Evolutionary conservation across 2,888 invertebrate genomes (phyloP).

Genomic region (Ctenicera cuprea): DNA sequence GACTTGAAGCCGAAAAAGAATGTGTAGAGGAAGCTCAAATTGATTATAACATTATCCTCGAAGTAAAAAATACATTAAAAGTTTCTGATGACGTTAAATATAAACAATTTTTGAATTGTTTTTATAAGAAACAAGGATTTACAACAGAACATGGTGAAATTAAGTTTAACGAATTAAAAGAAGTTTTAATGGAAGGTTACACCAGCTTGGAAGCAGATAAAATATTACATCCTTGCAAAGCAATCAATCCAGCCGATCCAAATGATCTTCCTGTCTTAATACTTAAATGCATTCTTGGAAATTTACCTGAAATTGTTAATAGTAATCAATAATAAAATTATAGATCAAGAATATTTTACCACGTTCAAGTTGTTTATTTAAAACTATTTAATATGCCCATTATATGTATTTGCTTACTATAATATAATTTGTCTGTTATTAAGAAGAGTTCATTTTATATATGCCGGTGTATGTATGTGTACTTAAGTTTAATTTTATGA

Average conservation of each 20-base stretch:
- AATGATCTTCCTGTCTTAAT: not conserved
- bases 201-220: not conserved
- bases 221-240: not conserved
- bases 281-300: not conserved
- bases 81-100: constrained; percentile 59
- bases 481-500: too few relatives aligned
- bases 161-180: constrained; percentile 61
- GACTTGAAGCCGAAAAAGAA: constrained; percentile 30
- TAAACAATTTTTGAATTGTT: constrained; percentile 63
- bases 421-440: too few relatives aligned
- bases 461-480: too few relatives aligned
- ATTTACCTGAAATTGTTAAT: not conserved
- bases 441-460: too few relatives aligned
- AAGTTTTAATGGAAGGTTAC: constrained; percentile 54
- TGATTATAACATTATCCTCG: constrained; percentile 56
- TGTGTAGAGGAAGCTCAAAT: constrained; percentile 62
- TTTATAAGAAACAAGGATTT: constrained; percentile 65
- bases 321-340: too few relatives aligned
- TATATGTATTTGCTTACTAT: too few relatives aligned
- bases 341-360: too few relatives aligned
- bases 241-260: not conserved
- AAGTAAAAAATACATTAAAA: constrained; percentile 53
- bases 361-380: too few relatives aligned
- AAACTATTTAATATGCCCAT: too few relatives aligned
- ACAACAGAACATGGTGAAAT: constrained; percentile 62